Evolutionary conservation across 2,797 vertebrate genomes (phyloP).

Genomic region (Lemur catta): DNA sequence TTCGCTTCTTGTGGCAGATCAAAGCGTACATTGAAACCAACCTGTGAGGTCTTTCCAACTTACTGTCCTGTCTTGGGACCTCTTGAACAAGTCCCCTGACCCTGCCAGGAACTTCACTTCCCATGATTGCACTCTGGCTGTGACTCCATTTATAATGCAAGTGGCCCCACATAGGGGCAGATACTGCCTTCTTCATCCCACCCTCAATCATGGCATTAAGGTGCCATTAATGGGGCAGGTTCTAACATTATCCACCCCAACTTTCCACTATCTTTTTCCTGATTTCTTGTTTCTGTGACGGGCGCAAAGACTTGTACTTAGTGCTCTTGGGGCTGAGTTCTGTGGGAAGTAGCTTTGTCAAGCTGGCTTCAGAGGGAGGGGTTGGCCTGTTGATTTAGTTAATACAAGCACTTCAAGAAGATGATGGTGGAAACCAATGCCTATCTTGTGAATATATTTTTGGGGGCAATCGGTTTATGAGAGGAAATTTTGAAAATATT

Average conservation of each 20-base stretch:
- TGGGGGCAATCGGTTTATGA: background rate
- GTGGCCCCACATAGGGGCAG: no score
- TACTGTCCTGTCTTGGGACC: background rate
- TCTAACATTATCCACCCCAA: background rate
- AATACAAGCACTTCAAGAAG: background rate
- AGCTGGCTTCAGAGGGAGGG: background rate
- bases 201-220: background rate
- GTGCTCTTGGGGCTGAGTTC: background rate
- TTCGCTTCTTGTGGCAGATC: background rate
- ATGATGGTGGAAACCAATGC: background rate
- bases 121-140: background rate
- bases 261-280: background rate
- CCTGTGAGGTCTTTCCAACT: background rate
- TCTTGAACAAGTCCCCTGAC: background rate
- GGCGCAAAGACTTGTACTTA: background rate
- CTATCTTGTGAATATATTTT: background rate
- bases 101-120: background rate
- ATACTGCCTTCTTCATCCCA: background rate
- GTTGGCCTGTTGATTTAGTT: background rate
- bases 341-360: background rate
- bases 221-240: background rate
- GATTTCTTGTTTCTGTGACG: background rate
- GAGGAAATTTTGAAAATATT: background rate
- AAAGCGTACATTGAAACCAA: background rate
- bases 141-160: background rate